Conservation (phyloP, 1,140 invertebrate species). For the Pseudomyrmex flavicornis region DNA sequence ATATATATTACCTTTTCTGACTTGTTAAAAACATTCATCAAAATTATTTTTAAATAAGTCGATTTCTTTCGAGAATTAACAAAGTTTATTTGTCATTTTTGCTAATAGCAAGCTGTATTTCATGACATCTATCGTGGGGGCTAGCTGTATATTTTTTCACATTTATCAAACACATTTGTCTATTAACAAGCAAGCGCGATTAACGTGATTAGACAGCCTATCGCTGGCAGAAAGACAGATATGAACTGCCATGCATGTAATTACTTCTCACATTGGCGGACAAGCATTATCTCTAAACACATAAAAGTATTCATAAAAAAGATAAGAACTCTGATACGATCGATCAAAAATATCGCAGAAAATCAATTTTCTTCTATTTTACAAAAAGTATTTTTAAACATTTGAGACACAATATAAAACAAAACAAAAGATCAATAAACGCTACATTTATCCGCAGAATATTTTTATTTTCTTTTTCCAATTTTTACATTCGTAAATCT, state of each 20-base stretch:
- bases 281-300: slow-evolving; percentile 75
- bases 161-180: slow-evolving; percentile 25
- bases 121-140: not conserved
- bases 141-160: slow-evolving; percentile 14
- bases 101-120: not conserved
- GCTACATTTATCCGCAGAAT: too few species aligned
- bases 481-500: not conserved
- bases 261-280: slow-evolving; percentile 25
- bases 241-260: slow-evolving; percentile 44
- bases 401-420: too few species aligned
- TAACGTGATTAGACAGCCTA: slow-evolving; percentile 25
- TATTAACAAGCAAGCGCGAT: slow-evolving; percentile 50
- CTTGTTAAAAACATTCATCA: slow-evolving; percentile 8
- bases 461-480: not conserved
- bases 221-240: not conserved
- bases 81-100: not conserved
- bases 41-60: not conserved
- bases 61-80: not conserved
- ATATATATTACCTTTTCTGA: not conserved
- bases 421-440: too few species aligned
- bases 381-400: too few species aligned
- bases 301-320: slow-evolving; percentile 37
- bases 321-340: slow-evolving; percentile 42
- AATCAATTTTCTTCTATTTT: too few species aligned
- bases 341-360: not conserved